Percentiles rank a stretch among this genome's conserved stretches.
phyloP scores from a whole-genome alignment of 1,140 invertebrate species.

The Cephus cinctus region DNA sequence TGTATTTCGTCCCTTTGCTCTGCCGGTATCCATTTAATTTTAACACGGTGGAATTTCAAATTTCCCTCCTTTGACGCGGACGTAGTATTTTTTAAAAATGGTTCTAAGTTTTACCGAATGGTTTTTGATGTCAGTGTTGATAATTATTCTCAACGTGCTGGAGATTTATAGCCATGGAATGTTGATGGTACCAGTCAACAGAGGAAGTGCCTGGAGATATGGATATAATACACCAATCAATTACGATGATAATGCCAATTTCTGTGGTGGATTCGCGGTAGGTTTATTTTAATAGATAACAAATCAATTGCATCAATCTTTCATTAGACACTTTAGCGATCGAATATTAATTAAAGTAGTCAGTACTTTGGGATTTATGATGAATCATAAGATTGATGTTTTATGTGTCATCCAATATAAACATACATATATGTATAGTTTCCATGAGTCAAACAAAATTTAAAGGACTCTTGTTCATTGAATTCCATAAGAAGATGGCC shows the following conservation, averaged over 20 bases:
- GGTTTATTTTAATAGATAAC: constrained; percentile 33
- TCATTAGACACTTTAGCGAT: too few species aligned
- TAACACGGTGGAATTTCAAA: too few species aligned
- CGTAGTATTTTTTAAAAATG: too few species aligned
- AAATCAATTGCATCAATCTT: too few species aligned
- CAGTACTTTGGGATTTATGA: constrained; percentile 3
- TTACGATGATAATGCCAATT: constrained; percentile 66
- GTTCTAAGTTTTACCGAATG: too few species aligned
- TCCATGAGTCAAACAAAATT: neutral
- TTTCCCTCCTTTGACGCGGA: too few species aligned
- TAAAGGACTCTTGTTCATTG: too few species aligned
- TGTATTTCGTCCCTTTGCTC: too few species aligned
- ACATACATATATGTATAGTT: neutral
- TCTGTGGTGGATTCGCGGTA: constrained; percentile 66
- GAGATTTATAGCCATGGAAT: constrained; percentile 64
- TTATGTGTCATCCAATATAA: constrained; percentile 3
- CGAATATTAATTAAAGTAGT: constrained; percentile 17
- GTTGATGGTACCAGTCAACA: constrained; percentile 66
- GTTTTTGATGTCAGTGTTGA: constrained; percentile 11
- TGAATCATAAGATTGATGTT: constrained; percentile 4
- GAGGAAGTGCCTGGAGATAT: constrained; percentile 69
- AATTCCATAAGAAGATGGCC: too few species aligned
- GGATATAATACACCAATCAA: constrained; percentile 74
- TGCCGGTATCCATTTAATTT: too few species aligned
- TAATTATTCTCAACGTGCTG: constrained; percentile 13